Conservation (phyloP, 1,140 invertebrate species). For the fruit fly (Drosophila melanogaster) region Release_6_plus_ISO1_MT NT_033777.3:19529001-19529500, state of each 20-base stretch:
- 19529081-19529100: slow-evolving; percentile 79
- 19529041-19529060: slow-evolving; percentile 53
- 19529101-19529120: slow-evolving; percentile 18
- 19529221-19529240: slow-evolving; percentile 56
- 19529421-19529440: slow-evolving; percentile 2
- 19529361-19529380: slow-evolving; percentile 58
- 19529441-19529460: not conserved
- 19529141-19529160: slow-evolving; percentile 16
- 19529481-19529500: slow-evolving; percentile 63
- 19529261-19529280: slow-evolving; percentile 68
- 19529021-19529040: slow-evolving; percentile 64
- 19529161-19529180: slow-evolving; percentile 69
- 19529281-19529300: slow-evolving; percentile 1
- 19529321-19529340: slow-evolving; percentile 6
- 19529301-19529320: slow-evolving; percentile 13
- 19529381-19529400: slow-evolving; percentile 69
- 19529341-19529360: slow-evolving; percentile 43
- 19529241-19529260: slow-evolving; percentile 68
- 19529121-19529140: not conserved
- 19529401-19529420: slow-evolving; percentile 45
- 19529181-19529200: slow-evolving; percentile 58
- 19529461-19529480: slow-evolving; percentile 43
- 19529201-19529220: slow-evolving; percentile 43
- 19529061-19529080: slow-evolving; percentile 52
- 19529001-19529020: slow-evolving; percentile 75